Conservation (phyloP, 2,113 vertebrate species). For the Eretmochelys imbricata region DNA sequence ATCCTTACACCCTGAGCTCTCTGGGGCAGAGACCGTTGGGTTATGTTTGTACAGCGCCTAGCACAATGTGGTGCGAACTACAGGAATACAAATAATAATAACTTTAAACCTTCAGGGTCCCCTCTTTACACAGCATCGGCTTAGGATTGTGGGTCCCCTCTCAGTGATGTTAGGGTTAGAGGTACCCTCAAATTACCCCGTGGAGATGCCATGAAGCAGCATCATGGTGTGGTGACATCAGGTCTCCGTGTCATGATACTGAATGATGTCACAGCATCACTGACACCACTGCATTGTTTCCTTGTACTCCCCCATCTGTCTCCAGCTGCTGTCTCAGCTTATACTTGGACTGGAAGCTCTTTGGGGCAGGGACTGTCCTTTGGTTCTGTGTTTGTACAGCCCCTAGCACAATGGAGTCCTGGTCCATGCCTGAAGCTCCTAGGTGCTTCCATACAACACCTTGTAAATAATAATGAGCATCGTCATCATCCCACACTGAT, state of each 20-base stretch:
- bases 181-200: rapidly evolving
- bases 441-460: neutral
- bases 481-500: neutral
- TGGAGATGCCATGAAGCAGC: neutral
- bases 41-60: neutral
- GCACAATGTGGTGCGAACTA: neutral
- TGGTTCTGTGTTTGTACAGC: neutral
- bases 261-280: neutral
- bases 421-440: neutral
- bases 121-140: neutral
- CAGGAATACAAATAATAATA: neutral
- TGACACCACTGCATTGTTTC: neutral
- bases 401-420: neutral
- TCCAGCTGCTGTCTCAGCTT: neutral
- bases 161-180: neutral
- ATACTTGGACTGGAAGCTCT: neutral
- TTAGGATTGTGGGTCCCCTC: rapidly evolving
- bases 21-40: neutral
- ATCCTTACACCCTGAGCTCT: neutral
- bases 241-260: neutral
- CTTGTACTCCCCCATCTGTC: neutral
- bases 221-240: neutral
- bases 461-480: neutral
- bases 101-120: neutral
- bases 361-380: neutral